Conservation (phyloP, 2,113 vertebrate genomes). For the Labrus mixtus region DNA sequence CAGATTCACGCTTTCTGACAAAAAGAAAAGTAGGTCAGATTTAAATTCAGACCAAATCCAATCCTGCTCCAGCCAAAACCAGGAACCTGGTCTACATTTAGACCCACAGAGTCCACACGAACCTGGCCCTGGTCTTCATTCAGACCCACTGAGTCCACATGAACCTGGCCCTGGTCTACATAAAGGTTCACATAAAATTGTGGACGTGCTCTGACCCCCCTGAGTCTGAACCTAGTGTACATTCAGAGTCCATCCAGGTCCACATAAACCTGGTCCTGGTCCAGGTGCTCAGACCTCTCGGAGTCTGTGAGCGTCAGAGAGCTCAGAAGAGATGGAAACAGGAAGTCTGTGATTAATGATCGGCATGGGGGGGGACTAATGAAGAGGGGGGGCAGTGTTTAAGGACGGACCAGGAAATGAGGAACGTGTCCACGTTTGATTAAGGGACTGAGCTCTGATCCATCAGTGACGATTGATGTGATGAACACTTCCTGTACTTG, state of each 20-base stretch:
- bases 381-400: constrained; percentile 1
- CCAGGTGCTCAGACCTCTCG: not conserved
- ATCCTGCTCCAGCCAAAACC: not conserved
- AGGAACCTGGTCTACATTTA: not conserved
- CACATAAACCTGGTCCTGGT: not conserved
- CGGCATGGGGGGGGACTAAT: constrained; percentile 38
- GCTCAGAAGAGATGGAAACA: constrained; percentile 14
- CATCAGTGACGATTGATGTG: too few species aligned
- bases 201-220: too few species aligned
- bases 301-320: not conserved
- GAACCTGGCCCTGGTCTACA: too few species aligned
- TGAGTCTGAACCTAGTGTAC: too few species aligned
- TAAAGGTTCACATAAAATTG: too few species aligned
- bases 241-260: too few species aligned
- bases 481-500: too few species aligned
- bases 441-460: not conserved
- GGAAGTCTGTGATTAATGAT: constrained; percentile 59
- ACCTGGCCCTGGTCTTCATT: not conserved
- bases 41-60: constrained; percentile 52
- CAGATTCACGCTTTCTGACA: constrained; percentile 56
- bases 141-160: too few species aligned
- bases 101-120: not conserved
- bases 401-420: not conserved
- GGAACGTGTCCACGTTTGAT: not conserved
- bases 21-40: constrained; percentile 69